These are phyloP conservation scores for Phaethornis superciliosus DNA, from an alignment of 2,113 vertebrate genomes.

Conservation along the genomic window DNA sequence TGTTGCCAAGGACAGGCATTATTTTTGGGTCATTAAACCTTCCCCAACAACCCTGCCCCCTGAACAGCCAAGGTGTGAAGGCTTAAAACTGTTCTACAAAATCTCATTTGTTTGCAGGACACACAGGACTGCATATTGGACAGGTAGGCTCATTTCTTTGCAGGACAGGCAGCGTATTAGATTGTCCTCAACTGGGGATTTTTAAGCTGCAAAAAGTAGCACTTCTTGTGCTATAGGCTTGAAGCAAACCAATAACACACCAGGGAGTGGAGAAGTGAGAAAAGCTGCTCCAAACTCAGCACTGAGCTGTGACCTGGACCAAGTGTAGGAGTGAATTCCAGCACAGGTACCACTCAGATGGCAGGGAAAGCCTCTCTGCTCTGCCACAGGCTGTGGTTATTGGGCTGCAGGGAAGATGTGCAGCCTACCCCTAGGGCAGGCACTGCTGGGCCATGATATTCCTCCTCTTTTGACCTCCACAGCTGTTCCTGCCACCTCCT, in stretches of 20 bases:
- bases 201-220: background rate
- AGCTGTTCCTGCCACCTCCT: background rate
- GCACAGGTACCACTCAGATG: background rate
- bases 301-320: background rate
- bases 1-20: background rate
- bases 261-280: background rate
- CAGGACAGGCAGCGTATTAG: background rate
- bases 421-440: background rate
- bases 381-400: background rate
- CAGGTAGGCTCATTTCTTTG: background rate
- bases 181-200: background rate
- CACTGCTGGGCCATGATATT: background rate
- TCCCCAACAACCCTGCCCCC: background rate
- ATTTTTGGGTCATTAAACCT: background rate
- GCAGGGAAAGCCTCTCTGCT: background rate
- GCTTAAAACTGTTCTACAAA: background rate
- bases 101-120: background rate
- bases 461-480: background rate
- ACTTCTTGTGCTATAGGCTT: background rate
- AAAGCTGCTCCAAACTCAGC: background rate
- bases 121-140: background rate
- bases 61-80: background rate
- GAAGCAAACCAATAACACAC: background rate
- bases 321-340: background rate
- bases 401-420: background rate